phyloP scores from a whole-genome alignment of 2,888 invertebrate genomes.

The Shargacucullia verbasci region DNA sequence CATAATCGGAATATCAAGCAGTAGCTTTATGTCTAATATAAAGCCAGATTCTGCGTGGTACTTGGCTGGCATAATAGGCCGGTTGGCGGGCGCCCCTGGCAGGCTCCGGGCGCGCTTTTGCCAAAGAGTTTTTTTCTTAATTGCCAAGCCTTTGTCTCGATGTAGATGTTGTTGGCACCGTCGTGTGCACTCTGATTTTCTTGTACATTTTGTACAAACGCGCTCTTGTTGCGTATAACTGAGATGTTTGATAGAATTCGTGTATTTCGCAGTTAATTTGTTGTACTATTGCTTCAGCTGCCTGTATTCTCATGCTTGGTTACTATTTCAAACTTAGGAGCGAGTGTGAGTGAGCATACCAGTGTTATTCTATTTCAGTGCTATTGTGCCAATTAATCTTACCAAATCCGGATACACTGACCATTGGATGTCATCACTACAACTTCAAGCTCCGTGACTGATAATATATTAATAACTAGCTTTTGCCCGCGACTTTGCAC shows the following conservation, averaged over 20 bases:
- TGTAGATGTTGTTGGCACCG: constrained; percentile 54
- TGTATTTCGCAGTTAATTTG: constrained; percentile 1
- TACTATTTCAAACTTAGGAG: too few species aligned
- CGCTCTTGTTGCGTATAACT: constrained; percentile 9
- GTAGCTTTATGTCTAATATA: constrained; percentile 26
- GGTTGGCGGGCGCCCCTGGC: constrained; percentile 51
- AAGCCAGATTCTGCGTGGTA: constrained; percentile 23
- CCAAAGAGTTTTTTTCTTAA: constrained; percentile 60
- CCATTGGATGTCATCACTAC: too few species aligned
- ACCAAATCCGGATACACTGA: too few species aligned
- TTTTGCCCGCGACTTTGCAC: too few species aligned
- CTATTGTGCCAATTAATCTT: too few species aligned
- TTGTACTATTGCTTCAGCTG: background rate
- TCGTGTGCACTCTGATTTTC: constrained; percentile 34
- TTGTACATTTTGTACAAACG: constrained; percentile 5
- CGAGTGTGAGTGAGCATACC: too few species aligned
- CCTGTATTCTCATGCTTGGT: background rate
- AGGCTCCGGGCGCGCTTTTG: constrained; percentile 47
- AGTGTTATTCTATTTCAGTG: too few species aligned
- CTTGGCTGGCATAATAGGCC: constrained; percentile 50
- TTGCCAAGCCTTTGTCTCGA: constrained; percentile 56
- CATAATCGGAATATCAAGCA: constrained; percentile 36
- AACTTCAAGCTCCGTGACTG: too few species aligned
- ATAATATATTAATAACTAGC: too few species aligned
- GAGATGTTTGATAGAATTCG: background rate